These are phyloP conservation scores for Aramus guarauna DNA, from an alignment of 2,113 vertebrate genomes.

Conservation along the genomic window DNA sequence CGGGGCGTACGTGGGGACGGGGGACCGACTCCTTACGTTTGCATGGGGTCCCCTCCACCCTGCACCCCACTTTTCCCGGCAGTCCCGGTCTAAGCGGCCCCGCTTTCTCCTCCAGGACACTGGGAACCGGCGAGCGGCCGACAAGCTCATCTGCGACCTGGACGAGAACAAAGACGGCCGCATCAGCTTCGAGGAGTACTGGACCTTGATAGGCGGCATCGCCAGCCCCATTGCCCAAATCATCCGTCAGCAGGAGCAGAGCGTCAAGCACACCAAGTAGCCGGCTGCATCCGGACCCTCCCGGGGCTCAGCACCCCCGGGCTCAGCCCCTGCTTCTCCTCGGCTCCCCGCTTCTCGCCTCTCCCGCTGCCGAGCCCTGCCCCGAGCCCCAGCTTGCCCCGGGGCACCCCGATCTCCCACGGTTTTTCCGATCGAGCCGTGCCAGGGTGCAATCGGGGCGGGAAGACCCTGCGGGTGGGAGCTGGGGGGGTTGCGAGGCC, in stretches of 20 bases:
- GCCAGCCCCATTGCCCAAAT: conserved; percentile 76
- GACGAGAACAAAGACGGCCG: conserved; percentile 75
- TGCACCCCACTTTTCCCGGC: rapidly evolving
- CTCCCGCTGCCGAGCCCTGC: background rate
- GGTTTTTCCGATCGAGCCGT: background rate
- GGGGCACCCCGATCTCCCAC: background rate
- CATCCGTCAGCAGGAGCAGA: conserved; percentile 73
- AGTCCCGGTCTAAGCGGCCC: rapidly evolving
- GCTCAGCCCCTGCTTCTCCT: background rate
- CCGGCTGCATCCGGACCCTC: rapidly evolving
- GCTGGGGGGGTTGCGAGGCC: background rate
- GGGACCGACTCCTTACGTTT: rapidly evolving
- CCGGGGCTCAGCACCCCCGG: rapidly evolving
- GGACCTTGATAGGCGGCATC: conserved; percentile 81
- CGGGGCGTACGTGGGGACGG: rapidly evolving
- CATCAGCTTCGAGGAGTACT: conserved; percentile 81
- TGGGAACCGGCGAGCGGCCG: conserved; percentile 70
- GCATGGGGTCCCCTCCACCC: rapidly evolving
- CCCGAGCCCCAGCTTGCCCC: background rate
- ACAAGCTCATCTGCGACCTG: conserved; percentile 78
- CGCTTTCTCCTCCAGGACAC: conserved; percentile 61
- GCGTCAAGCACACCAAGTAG: conserved; percentile 61
- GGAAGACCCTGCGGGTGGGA: background rate
- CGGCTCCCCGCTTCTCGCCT: background rate
- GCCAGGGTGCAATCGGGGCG: background rate